Evolutionary conservation across 2,888 invertebrate genomes (phyloP), one percentile per base, ranked within the genome.

Genomic region (Phortica magna): DNA sequence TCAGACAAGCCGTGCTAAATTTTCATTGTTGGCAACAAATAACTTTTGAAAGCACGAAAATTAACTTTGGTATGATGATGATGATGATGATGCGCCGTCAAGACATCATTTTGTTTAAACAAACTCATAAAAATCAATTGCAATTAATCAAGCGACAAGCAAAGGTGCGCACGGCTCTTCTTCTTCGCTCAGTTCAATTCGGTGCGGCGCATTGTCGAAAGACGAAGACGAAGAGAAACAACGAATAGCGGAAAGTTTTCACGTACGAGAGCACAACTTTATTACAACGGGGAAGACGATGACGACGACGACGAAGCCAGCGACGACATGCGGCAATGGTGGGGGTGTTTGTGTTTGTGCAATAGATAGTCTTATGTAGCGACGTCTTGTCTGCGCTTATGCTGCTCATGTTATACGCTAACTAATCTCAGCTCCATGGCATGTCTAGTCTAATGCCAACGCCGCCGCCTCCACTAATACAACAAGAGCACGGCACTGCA

Each of bases 61-160:
- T 12, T 48, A 12, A 14, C 48, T 48, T 48, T 48, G 10, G 48
- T 48, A 43, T 43, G 9, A 7, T 14, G 10, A 12, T 48, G 0
- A 0, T 14, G 9, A 48, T 48, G 48, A 14, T 48, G 17, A 22
- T 19, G 61, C 19, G 10, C n/a, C 17, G 61, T 61, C 61, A 61
- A 43, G 42, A n/a, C 68, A 68, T 43, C 68, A 43, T 43, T 39
- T 68, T 53, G 71, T 41, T 57, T 41, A 73, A 73, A 73, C 59
- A 73, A 73, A 73, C 57, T 59, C 65, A 74, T 67, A 74, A 74
- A 71, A 73, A 67, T 74, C 74, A 74, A 74, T 74, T 65, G 74
- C 74, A 65, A 74, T 74, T 74, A 74, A 74, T 74, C 74, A 74
- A 74, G 53, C 53, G 14, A 61, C 42, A 64, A 73, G 64, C 43